A percentile compares a stretch with the other conserved stretches of the same genome.
These are phyloP conservation scores for Petrolisthes cinctipes DNA, from an alignment of 2,888 invertebrate species.

Conservation along the genomic window DNA sequence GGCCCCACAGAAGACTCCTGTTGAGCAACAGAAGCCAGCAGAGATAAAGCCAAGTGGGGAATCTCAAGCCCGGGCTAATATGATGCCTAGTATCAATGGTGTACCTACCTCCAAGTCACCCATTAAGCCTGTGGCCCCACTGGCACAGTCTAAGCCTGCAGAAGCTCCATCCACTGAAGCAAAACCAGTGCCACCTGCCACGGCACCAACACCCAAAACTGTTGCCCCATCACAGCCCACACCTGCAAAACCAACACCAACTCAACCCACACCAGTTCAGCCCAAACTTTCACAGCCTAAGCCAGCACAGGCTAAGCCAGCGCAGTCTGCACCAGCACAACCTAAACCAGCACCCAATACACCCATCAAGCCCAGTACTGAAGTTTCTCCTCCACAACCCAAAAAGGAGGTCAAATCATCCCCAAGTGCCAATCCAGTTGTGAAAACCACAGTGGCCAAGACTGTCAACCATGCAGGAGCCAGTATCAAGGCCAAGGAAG, in stretches of 20 bases:
- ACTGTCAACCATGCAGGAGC: slow-evolving; percentile 46
- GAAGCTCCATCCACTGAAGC: slow-evolving; percentile 38
- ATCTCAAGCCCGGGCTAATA: slow-evolving; percentile 22
- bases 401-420: slow-evolving; percentile 38
- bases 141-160: slow-evolving; percentile 29
- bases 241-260: slow-evolving; percentile 12
- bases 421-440: background rate
- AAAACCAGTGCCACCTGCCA: slow-evolving; percentile 30
- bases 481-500: slow-evolving; percentile 14
- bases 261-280: background rate
- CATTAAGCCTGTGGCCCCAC: slow-evolving; percentile 28
- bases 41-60: slow-evolving; percentile 42
- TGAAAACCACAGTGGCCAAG: slow-evolving; percentile 24
- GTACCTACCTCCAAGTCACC: slow-evolving; percentile 53
- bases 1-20: slow-evolving; percentile 3
- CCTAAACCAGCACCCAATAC: slow-evolving; percentile 21
- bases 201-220: slow-evolving; percentile 12
- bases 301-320: slow-evolving; percentile 12
- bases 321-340: background rate
- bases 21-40: slow-evolving; percentile 25
- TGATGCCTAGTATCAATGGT: slow-evolving; percentile 60
- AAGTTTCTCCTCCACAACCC: slow-evolving; percentile 23
- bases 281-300: background rate
- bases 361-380: slow-evolving; percentile 28
- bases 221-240: background rate